Percentiles rank a stretch among this genome's conserved stretches.
Conservation (phyloP, 1,140 invertebrate species). For the Eupristina koningsbergeri region DNA sequence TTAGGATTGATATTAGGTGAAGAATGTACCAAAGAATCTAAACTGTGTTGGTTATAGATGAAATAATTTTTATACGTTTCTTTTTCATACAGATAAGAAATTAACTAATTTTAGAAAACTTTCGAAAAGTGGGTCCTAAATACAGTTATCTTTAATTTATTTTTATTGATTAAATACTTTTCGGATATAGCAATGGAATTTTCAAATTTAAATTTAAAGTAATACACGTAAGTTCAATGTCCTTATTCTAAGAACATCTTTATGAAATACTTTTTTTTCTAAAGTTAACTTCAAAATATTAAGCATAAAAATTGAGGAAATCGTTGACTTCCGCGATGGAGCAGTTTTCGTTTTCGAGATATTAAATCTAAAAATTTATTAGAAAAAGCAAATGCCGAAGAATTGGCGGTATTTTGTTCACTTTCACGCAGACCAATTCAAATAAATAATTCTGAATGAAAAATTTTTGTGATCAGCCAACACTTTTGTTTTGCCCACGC, state of each 20-base stretch:
- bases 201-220: not conserved
- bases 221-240: not conserved
- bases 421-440: not conserved
- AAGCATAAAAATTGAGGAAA: not conserved
- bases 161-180: not conserved
- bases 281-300: not conserved
- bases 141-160: slow-evolving; percentile 2
- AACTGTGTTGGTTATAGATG: not conserved
- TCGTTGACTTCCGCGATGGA: not conserved
- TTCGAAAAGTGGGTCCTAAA: not conserved
- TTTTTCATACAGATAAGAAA: not conserved
- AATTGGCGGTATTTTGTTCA: not conserved
- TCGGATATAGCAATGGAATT: not conserved
- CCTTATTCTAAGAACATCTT: not conserved
- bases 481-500: not conserved
- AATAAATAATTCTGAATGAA: not conserved
- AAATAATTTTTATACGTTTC: not conserved
- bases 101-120: slow-evolving; percentile 4
- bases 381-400: not conserved
- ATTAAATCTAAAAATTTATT: not conserved
- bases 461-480: too few species aligned
- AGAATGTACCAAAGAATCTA: not conserved
- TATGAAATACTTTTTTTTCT: not conserved
- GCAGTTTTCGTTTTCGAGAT: not conserved
- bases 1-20: not conserved